These are phyloP conservation scores for Cryptocheilus praepositus DNA, from an alignment of 2,888 invertebrate genomes.

Conservation along the genomic window DNA sequence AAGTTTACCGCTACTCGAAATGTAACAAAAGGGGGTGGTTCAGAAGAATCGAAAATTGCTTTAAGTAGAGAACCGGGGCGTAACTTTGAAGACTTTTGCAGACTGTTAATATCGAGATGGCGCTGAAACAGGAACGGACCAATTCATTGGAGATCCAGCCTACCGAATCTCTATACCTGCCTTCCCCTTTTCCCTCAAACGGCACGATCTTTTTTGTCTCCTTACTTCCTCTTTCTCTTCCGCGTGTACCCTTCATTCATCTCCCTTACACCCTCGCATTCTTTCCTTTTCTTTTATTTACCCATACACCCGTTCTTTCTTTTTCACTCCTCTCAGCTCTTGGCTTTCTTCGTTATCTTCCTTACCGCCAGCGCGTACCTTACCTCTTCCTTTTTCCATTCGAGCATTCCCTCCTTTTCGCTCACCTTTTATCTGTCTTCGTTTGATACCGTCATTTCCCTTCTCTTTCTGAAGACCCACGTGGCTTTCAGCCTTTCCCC, in stretches of 20 bases:
- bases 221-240: constrained; percentile 2
- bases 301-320: not conserved
- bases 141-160: too few species aligned
- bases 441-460: not conserved
- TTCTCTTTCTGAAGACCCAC: not conserved
- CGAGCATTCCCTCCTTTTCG: constrained; percentile 2
- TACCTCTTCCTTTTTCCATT: constrained; percentile 11
- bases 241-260: not conserved
- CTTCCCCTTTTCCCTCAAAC: too few species aligned
- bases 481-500: constrained; percentile 10
- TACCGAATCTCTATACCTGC: too few species aligned
- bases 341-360: not conserved
- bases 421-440: not conserved
- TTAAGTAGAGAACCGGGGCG: too few species aligned
- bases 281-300: not conserved
- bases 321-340: not conserved
- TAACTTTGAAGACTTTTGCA: too few species aligned
- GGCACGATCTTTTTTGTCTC: not conserved
- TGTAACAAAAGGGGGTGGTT: too few species aligned
- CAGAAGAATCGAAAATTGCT: too few species aligned
- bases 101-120: too few species aligned
- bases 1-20: too few species aligned
- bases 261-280: constrained; percentile 1
- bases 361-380: constrained; percentile 16
- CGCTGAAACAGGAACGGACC: too few species aligned